Evolutionary conservation across 2,888 invertebrate genomes (phyloP).

Genomic region (Argyresthia albistria): DNA sequence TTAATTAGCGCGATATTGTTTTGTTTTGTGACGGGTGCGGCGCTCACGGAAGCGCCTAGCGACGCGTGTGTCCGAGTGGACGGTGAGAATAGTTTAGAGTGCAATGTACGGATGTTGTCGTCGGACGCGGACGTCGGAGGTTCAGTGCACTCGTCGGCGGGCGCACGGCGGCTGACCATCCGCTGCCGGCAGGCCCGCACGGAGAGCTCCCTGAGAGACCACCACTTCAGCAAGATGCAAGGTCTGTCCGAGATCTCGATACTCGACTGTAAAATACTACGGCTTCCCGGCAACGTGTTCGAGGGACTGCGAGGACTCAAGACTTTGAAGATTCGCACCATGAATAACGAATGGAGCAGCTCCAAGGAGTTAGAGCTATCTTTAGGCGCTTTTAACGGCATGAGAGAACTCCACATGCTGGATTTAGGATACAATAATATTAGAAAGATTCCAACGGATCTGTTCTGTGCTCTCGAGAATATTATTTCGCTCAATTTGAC

Average conservation of each 20-base stretch:
- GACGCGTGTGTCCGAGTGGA: constrained; percentile 58
- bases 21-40: constrained; percentile 70
- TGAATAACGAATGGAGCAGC: constrained; percentile 83
- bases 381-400: constrained; percentile 79
- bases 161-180: constrained; percentile 77
- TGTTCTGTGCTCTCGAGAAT: constrained; percentile 85
- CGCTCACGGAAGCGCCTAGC: constrained; percentile 63
- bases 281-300: constrained; percentile 83
- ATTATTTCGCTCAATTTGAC: constrained; percentile 89
- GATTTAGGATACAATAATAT: constrained; percentile 88
- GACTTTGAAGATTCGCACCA: constrained; percentile 82
- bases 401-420: constrained; percentile 83
- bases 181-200: constrained; percentile 70
- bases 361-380: constrained; percentile 81
- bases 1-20: constrained; percentile 65
- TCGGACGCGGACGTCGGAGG: constrained; percentile 77
- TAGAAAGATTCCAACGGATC: constrained; percentile 81
- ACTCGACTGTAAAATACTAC: constrained; percentile 84
- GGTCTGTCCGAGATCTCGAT: constrained; percentile 84
- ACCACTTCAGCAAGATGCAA: constrained; percentile 81
- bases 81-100: constrained; percentile 47
- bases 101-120: constrained; percentile 80
- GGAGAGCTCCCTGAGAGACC: constrained; percentile 83
- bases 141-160: constrained; percentile 71
- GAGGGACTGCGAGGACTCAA: constrained; percentile 85